phyloP scores from a whole-genome alignment of 2,888 invertebrate species.

The Tetranychus piercei region DNA sequence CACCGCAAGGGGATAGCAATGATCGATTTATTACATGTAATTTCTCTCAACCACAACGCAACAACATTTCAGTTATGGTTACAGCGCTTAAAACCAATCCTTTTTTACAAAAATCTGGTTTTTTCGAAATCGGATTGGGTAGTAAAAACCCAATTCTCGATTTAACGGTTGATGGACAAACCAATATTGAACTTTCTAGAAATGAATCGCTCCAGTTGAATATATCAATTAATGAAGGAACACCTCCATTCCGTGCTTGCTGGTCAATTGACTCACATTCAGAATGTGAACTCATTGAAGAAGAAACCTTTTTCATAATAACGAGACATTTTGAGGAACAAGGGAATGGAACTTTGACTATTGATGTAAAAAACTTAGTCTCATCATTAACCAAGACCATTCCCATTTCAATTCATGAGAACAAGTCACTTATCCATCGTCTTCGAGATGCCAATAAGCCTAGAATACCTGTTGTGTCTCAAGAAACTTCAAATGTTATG shows the following conservation, averaged over 20 bases:
- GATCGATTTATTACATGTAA: background rate
- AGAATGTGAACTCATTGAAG: no score
- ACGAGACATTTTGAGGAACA: no score
- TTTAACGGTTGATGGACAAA: background rate
- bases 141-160: background rate
- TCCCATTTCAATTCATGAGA: slow-evolving; percentile 63
- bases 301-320: no score
- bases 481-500: no score
- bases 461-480: no score
- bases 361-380: slow-evolving; percentile 44
- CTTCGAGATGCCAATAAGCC: no score
- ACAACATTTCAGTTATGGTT: background rate
- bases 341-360: background rate
- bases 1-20: background rate
- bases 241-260: slow-evolving; percentile 35
- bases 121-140: background rate
- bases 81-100: background rate
- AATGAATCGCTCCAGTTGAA: slow-evolving; percentile 54
- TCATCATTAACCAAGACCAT: slow-evolving; percentile 51
- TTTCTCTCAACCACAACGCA: background rate
- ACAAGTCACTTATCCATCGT: no score
- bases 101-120: background rate
- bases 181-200: slow-evolving; percentile 49
- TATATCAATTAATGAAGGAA: slow-evolving; percentile 50
- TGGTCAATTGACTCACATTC: no score